Conservation (phyloP, 2,797 vertebrate genomes). For the Ceryle rudis region DNA sequence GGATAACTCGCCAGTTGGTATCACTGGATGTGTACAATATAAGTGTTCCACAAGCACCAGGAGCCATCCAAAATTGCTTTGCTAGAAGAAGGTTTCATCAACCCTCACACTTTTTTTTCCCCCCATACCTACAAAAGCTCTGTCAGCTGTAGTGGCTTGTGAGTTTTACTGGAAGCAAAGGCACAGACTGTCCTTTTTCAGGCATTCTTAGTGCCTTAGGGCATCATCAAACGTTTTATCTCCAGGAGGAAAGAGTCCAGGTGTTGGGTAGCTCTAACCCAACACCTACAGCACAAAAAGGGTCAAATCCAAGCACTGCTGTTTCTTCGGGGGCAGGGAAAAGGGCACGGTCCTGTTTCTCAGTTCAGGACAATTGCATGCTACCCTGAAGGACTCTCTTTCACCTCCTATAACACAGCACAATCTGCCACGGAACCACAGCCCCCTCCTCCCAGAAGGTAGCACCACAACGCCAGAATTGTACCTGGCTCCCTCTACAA, state of each 20-base stretch:
- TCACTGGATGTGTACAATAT: not conserved
- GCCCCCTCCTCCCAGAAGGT: not conserved
- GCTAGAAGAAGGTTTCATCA: not conserved
- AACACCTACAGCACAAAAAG: not conserved
- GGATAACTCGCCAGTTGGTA: not conserved
- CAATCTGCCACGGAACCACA: not conserved
- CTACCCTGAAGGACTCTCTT: not conserved
- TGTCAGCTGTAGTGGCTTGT: not conserved
- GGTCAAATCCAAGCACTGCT: not conserved
- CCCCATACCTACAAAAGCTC: not conserved
- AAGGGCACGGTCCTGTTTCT: not conserved
- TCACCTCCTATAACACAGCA: not conserved
- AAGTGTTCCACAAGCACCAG: not conserved
- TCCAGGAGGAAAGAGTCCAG: not conserved
- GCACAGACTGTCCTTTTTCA: not conserved
- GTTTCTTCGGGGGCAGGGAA: not conserved
- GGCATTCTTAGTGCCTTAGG: not conserved
- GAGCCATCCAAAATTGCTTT: not conserved
- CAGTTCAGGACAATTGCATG: no score
- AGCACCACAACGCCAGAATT: not conserved
- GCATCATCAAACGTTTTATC: fast-evolving
- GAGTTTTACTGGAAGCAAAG: not conserved
- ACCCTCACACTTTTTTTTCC: fast-evolving
- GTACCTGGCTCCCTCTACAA: not conserved
- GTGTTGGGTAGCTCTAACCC: not conserved